Percentiles rank a stretch among this genome's conserved stretches.
phyloP scores from a whole-genome alignment of 2,797 vertebrate species.

The Botia kubotai region DNA sequence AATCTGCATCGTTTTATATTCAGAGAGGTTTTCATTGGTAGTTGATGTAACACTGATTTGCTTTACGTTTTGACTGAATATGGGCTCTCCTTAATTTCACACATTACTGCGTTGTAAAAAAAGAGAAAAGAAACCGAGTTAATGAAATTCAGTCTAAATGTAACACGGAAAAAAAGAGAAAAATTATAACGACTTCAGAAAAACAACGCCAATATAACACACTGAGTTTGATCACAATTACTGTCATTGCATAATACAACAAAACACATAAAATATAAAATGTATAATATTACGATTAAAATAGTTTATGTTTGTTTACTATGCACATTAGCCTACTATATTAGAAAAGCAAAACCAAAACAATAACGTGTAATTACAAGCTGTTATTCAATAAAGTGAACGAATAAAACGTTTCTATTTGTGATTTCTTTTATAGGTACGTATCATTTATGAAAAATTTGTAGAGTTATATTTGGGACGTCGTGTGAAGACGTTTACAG shows the following conservation, averaged over 20 bases:
- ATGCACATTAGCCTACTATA: too few species aligned
- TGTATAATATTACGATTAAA: neutral
- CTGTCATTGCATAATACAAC: slow-evolving; percentile 14
- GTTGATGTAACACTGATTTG: slow-evolving; percentile 41
- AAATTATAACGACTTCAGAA: slow-evolving; percentile 46
- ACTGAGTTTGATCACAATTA: slow-evolving; percentile 46
- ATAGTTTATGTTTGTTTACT: neutral
- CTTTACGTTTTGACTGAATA: slow-evolving; percentile 54
- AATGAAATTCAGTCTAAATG: too few species aligned
- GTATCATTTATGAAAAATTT: slow-evolving; percentile 16
- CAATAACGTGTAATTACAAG: neutral
- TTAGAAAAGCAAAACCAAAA: neutral
- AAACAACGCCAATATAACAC: slow-evolving; percentile 7
- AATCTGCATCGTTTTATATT: too few species aligned
- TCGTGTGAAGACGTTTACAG: slow-evolving; percentile 33
- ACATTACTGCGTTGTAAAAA: slow-evolving; percentile 67
- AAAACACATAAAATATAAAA: neutral
- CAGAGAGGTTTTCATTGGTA: neutral
- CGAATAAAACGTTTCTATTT: slow-evolving; percentile 1
- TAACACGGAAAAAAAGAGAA: slow-evolving; percentile 40
- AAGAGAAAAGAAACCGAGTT: slow-evolving; percentile 45
- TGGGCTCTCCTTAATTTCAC: slow-evolving; percentile 55
- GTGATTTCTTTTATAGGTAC: slow-evolving; percentile 5
- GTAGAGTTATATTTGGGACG: slow-evolving; percentile 7
- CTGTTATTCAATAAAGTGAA: neutral